These are phyloP conservation scores for Rhinoptilus africanus DNA, from an alignment of 2,113 vertebrate species.

Conservation along the genomic window DNA sequence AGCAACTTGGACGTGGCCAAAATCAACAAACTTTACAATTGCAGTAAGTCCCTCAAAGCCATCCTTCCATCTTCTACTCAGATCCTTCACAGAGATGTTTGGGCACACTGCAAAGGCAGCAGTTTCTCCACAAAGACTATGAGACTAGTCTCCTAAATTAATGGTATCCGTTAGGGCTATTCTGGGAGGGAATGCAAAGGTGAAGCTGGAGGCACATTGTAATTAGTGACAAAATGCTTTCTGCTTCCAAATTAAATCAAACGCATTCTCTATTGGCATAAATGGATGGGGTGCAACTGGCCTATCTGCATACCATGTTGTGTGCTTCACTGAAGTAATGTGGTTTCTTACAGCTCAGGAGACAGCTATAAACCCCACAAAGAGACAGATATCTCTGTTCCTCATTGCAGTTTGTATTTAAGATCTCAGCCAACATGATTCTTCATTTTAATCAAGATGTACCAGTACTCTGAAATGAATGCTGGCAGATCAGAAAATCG, in stretches of 20 bases:
- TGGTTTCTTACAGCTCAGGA: neutral
- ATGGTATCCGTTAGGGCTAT: neutral
- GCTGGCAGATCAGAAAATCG: neutral
- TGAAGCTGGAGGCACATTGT: neutral
- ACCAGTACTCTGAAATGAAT: neutral
- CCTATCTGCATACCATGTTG: neutral
- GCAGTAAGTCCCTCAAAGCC: conserved; percentile 66
- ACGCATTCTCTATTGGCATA: neutral
- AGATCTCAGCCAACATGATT: neutral
- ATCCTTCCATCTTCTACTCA: neutral
- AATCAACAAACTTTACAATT: conserved; percentile 81
- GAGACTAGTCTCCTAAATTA: neutral
- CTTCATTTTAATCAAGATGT: neutral
- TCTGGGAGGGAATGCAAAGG: neutral
- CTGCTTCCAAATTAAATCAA: neutral
- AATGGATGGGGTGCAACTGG: neutral
- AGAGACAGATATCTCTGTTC: neutral
- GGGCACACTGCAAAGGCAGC: neutral
- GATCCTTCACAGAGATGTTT: neutral
- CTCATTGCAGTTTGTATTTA: neutral
- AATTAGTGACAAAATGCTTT: neutral
- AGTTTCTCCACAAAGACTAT: neutral
- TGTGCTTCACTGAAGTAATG: neutral
- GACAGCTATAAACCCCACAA: neutral
- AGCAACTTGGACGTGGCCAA: conserved; percentile 80